These are phyloP conservation scores for Corapipo altera DNA, from an alignment of 2,113 vertebrate species.

Conservation along the genomic window DNA sequence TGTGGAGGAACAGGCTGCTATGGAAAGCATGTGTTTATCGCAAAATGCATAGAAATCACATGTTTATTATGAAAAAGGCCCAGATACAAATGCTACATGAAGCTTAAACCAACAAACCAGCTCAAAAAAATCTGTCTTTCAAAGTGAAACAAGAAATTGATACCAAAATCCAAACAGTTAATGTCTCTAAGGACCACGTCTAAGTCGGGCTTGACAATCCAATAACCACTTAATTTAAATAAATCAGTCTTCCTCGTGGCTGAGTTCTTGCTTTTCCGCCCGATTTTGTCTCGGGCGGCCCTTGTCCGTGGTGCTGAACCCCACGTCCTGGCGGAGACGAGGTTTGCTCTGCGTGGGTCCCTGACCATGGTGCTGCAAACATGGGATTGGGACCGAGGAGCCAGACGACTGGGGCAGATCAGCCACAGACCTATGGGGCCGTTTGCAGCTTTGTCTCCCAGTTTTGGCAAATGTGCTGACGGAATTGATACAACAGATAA, in stretches of 20 bases:
- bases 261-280: accelerated
- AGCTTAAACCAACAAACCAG: background rate
- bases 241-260: accelerated
- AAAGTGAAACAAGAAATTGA: background rate
- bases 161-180: background rate
- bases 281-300: accelerated
- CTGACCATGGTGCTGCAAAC: constrained; percentile 36
- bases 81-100: background rate
- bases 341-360: accelerated
- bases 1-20: background rate
- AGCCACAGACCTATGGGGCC: too few species aligned
- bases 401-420: accelerated
- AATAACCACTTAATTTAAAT: background rate
- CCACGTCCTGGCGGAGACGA: accelerated
- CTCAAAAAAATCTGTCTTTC: background rate
- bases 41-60: background rate
- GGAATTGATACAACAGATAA: background rate
- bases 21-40: background rate
- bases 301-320: constrained; percentile 31
- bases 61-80: background rate
- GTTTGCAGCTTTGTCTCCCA: background rate
- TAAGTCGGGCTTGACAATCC: background rate
- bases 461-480: background rate
- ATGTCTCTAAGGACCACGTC: background rate
- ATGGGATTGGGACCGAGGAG: accelerated